phyloP scores from a whole-genome alignment of 2,113 vertebrate genomes.

The Isurus oxyrinchus region DNA sequence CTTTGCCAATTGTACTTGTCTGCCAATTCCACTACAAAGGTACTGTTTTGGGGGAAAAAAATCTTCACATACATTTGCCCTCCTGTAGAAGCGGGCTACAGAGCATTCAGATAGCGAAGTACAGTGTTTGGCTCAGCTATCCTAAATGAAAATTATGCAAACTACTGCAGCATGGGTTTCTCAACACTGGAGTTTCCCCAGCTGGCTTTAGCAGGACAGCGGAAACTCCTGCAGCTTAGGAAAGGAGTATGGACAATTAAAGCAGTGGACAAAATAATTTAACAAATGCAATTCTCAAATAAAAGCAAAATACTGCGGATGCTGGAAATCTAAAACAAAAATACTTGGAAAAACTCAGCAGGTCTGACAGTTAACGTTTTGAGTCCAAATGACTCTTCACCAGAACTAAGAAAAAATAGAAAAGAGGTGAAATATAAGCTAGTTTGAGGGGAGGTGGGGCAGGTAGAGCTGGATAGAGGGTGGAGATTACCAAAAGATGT shows the following conservation, averaged over 20 bases:
- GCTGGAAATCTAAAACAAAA: no score
- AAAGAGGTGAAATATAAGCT: no score
- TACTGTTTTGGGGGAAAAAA: background rate
- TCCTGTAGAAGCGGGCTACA: background rate
- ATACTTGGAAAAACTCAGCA: no score
- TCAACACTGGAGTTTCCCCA: background rate
- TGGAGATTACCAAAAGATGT: no score
- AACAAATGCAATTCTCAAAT: background rate
- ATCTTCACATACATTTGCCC: background rate
- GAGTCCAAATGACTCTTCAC: no score
- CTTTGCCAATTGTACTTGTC: no score
- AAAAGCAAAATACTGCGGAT: no score
- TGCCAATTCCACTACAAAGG: background rate
- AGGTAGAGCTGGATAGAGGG: no score
- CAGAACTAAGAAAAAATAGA: no score
- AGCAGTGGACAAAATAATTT: background rate
- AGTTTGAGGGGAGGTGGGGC: no score
- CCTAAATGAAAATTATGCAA: background rate
- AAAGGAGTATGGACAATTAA: background rate
- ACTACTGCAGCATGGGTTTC: background rate
- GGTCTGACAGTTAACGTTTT: no score
- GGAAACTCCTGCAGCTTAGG: background rate
- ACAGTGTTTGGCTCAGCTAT: background rate
- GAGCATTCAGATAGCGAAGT: background rate
- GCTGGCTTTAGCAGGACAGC: background rate